These are phyloP conservation scores for Darevskia mixta DNA, from an alignment of 2,797 vertebrate genomes.

Conservation along the genomic window DNA sequence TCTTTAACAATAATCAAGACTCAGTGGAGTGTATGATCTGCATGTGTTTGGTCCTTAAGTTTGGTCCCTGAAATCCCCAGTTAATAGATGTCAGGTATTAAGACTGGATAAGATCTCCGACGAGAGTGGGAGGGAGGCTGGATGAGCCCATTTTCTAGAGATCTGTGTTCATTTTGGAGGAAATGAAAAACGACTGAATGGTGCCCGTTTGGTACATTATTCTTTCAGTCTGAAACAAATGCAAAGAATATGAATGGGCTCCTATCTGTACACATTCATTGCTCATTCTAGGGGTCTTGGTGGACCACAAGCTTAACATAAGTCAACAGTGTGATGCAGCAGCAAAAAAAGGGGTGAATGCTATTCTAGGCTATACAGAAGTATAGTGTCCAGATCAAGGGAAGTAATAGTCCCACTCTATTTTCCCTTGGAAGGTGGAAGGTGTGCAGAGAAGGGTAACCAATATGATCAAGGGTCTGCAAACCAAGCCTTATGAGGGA, in stretches of 20 bases:
- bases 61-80: background rate
- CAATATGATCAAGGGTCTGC: too few species aligned
- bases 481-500: too few species aligned
- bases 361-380: too few species aligned
- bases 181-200: background rate
- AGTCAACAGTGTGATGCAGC: too few species aligned
- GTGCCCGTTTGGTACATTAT: background rate
- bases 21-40: background rate
- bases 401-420: too few species aligned
- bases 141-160: background rate
- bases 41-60: background rate
- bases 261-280: background rate
- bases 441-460: too few species aligned
- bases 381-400: too few species aligned
- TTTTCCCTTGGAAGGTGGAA: too few species aligned
- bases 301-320: too few species aligned
- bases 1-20: constrained; percentile 17
- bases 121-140: background rate
- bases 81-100: background rate
- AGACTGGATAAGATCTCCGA: background rate
- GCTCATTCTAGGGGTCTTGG: too few species aligned
- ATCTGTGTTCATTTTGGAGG: background rate
- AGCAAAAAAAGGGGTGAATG: too few species aligned
- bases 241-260: background rate
- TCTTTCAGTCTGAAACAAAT: background rate